Percentiles rank a stretch among this genome's conserved stretches.
These are phyloP conservation scores for Trachelus stipa DNA, from an alignment of 2,888 invertebrate species.

Conservation along the genomic window DNA sequence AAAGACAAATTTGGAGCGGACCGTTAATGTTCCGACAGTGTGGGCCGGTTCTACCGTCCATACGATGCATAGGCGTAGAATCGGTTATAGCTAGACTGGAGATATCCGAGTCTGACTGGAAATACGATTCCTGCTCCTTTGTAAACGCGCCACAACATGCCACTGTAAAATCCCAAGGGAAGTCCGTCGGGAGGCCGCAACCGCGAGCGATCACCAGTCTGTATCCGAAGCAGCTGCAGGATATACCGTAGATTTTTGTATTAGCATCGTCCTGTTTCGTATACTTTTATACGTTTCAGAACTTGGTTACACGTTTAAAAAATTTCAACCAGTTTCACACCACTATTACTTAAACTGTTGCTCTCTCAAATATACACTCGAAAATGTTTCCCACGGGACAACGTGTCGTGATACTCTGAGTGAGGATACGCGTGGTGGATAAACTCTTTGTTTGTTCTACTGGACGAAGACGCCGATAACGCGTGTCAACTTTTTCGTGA, in stretches of 20 bases:
- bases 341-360: not conserved
- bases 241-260: not conserved
- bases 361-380: not conserved
- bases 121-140: slow-evolving; percentile 4
- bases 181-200: not conserved
- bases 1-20: not conserved
- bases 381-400: not conserved
- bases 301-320: not conserved
- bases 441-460: not conserved
- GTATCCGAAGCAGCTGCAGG: slow-evolving; percentile 1
- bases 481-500: not conserved
- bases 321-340: not conserved
- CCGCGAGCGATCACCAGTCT: not conserved
- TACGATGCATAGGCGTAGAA: not conserved
- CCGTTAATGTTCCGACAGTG: not conserved
- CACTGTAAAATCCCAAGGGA: slow-evolving; percentile 5
- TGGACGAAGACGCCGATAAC: not conserved
- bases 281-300: not conserved
- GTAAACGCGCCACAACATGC: not conserved
- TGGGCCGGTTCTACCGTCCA: not conserved
- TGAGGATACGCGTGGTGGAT: not conserved
- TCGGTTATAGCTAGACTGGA: not conserved
- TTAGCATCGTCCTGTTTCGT: not conserved
- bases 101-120: not conserved
- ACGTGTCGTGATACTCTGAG: not conserved